phyloP scores from a whole-genome alignment of 2,888 invertebrate genomes.

The Synergus umbraculus region DNA sequence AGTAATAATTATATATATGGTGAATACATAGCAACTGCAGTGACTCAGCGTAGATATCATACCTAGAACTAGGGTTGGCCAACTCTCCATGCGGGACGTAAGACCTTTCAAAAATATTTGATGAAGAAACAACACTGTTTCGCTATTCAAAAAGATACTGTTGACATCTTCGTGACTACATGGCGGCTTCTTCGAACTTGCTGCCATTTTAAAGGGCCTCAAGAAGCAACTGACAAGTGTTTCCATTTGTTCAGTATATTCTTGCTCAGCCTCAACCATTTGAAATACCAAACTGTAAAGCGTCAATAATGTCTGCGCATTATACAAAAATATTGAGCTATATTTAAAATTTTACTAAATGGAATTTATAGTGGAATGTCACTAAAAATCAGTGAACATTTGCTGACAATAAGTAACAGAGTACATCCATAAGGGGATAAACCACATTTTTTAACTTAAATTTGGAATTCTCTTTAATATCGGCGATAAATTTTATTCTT shows the following conservation, averaged over 20 bases:
- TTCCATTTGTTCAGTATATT: constrained; percentile 94
- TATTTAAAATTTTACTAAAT: neutral
- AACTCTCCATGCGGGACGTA: constrained; percentile 93
- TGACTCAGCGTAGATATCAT: constrained; percentile 63
- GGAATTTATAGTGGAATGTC: too few relatives aligned
- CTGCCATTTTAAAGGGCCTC: constrained; percentile 95
- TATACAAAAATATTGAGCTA: neutral
- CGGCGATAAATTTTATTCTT: too few relatives aligned
- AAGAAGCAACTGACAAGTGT: constrained; percentile 90
- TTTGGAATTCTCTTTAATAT: too few relatives aligned
- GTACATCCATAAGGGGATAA: too few relatives aligned
- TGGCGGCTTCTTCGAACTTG: constrained; percentile 94
- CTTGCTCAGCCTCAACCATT: constrained; percentile 96
- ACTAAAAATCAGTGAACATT: too few relatives aligned
- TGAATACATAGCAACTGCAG: neutral
- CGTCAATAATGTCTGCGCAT: neutral
- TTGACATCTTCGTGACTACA: constrained; percentile 96
- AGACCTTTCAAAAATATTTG: constrained; percentile 96
- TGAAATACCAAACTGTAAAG: constrained; percentile 87
- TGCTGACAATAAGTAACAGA: too few relatives aligned
- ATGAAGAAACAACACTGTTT: constrained; percentile 94
- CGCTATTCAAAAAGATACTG: constrained; percentile 95
- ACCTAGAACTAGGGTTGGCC: constrained; percentile 96
- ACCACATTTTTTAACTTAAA: too few relatives aligned
- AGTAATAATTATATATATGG: too few relatives aligned